phyloP scores from a whole-genome alignment of 2,113 vertebrate genomes.

The Calypte anna region DNA sequence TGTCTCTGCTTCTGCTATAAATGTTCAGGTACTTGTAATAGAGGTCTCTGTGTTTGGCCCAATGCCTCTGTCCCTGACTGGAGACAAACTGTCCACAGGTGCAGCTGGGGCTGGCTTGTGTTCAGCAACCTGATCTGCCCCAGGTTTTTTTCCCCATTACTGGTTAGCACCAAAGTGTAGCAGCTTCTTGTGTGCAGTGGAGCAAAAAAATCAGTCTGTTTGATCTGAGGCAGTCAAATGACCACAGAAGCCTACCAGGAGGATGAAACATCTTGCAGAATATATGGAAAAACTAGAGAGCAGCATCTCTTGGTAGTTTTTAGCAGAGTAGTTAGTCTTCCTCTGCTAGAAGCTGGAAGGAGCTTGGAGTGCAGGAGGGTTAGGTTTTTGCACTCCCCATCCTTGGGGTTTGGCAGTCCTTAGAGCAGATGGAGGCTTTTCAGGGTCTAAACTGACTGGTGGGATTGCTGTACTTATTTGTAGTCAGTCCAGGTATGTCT shows the following conservation, averaged over 20 bases:
- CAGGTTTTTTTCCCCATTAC: background rate
- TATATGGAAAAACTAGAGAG: background rate
- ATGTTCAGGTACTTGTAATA: slow-evolving; percentile 12
- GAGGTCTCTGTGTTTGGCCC: background rate
- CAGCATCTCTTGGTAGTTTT: background rate
- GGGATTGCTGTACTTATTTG: slow-evolving; percentile 18
- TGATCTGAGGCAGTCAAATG: too few species aligned
- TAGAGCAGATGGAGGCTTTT: background rate
- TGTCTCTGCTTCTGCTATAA: slow-evolving; percentile 17
- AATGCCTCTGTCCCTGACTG: background rate
- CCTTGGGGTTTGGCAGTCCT: background rate
- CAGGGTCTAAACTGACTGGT: background rate
- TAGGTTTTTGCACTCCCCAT: background rate
- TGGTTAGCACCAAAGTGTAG: background rate
- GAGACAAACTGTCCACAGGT: slow-evolving; percentile 49
- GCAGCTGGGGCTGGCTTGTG: background rate
- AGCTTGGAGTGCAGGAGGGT: background rate
- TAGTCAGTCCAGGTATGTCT: slow-evolving; percentile 27
- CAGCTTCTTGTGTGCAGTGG: background rate
- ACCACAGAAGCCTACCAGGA: background rate
- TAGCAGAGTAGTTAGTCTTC: background rate
- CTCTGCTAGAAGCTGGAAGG: background rate
- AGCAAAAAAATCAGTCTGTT: too few species aligned
- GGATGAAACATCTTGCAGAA: background rate
- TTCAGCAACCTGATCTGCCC: background rate